These are phyloP conservation scores for Meghimatium bilineatum DNA, from an alignment of 2,888 invertebrate genomes.

Conservation along the genomic window DNA sequence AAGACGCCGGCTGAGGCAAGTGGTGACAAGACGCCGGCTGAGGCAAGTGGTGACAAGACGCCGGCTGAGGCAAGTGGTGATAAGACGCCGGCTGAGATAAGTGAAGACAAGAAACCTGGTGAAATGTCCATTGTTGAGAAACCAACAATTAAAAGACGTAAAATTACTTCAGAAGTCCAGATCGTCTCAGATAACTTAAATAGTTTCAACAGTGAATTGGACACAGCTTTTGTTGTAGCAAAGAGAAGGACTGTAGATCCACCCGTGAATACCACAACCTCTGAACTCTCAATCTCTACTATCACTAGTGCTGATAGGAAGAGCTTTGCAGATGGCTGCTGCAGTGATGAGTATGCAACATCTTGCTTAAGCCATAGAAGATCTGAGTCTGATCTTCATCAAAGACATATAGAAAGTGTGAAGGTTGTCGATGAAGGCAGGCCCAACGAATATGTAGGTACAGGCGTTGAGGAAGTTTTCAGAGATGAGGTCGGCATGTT, in stretches of 20 bases:
- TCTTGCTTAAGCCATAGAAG: background rate
- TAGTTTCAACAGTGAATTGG: background rate
- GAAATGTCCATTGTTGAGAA: no score
- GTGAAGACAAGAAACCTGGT: background rate
- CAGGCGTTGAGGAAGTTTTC: background rate
- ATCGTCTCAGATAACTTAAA: background rate
- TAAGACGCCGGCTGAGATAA: background rate
- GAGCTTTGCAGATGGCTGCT: background rate
- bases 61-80: background rate
- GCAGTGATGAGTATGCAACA: background rate
- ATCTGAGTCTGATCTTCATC: background rate
- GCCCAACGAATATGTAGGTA: background rate
- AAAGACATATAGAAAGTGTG: background rate
- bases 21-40: background rate
- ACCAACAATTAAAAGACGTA: no score
- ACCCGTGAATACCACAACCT: background rate
- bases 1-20: background rate
- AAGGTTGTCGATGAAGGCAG: background rate
- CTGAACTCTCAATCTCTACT: background rate
- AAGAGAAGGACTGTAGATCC: background rate
- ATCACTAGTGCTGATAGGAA: background rate
- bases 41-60: background rate
- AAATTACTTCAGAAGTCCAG: background rate
- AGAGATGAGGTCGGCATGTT: background rate
- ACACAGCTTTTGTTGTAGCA: background rate